Conservation (phyloP, 1,140 invertebrate genomes). For the Eupristina koningsbergeri region DNA sequence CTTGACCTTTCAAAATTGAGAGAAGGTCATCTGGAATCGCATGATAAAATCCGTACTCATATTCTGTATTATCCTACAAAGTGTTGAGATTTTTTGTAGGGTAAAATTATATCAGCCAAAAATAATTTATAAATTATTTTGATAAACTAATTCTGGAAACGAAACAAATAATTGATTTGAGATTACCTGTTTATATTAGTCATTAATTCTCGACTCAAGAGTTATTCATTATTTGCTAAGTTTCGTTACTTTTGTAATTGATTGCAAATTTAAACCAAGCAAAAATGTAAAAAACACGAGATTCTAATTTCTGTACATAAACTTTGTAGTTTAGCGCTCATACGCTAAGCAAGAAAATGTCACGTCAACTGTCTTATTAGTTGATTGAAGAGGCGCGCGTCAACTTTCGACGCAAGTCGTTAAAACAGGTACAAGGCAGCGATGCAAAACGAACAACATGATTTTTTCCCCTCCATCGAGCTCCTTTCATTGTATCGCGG, state of each 20-base stretch:
- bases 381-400: slow-evolving; percentile 39
- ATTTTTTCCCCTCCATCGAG: slow-evolving; percentile 47
- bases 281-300: not conserved
- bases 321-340: not conserved
- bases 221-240: too few species aligned
- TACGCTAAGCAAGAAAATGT: not conserved
- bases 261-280: too few species aligned
- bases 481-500: slow-evolving; percentile 11
- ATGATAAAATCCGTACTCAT: too few species aligned
- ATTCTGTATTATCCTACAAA: too few species aligned
- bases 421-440: slow-evolving; percentile 8
- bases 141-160: too few species aligned
- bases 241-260: too few species aligned
- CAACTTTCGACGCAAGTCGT: not conserved
- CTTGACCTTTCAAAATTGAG: not conserved
- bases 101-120: too few species aligned
- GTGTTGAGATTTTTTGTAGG: too few species aligned
- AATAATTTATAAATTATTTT: too few species aligned
- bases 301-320: not conserved
- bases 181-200: too few species aligned
- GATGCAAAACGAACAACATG: slow-evolving; percentile 1
- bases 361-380: not conserved
- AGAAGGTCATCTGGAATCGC: not conserved
- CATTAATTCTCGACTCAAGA: too few species aligned
- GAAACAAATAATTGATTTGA: too few species aligned